Conservation (phyloP, 1,140 invertebrate species). For the Bombus picipes region DNA sequence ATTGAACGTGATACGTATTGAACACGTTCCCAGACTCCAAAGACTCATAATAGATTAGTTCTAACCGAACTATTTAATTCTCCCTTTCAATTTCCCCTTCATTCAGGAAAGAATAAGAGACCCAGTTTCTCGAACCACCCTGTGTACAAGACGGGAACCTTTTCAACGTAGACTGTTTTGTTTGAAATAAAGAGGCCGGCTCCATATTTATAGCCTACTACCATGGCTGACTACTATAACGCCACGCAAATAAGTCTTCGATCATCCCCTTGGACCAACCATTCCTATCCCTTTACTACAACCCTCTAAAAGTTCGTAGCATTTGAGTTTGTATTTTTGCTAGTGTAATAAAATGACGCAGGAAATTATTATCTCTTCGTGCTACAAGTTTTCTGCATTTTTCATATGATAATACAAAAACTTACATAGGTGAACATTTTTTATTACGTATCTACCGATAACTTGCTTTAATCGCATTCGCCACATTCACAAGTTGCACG, state of each 20-base stretch:
- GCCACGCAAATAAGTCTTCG: conserved; percentile 8
- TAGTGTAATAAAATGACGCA: too few species aligned
- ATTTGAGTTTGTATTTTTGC: too few species aligned
- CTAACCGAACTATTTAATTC: neutral
- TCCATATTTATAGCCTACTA: conserved; percentile 34
- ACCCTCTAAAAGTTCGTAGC: too few species aligned
- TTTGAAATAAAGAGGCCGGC: conserved; percentile 23
- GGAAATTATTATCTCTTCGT: too few species aligned
- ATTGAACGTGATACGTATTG: neutral
- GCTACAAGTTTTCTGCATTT: too few species aligned
- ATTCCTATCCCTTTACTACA: neutral
- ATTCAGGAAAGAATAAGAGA: conserved; percentile 3
- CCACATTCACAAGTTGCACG: too few species aligned
- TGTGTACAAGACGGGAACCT: neutral
- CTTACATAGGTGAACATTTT: too few species aligned
- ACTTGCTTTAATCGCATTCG: too few species aligned
- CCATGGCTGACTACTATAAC: neutral
- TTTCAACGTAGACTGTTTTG: conserved; percentile 15
- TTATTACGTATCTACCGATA: too few species aligned
- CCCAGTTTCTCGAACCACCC: conserved; percentile 17
- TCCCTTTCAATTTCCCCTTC: conserved; percentile 10
- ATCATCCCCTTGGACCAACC: neutral
- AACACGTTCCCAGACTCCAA: neutral
- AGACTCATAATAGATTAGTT: conserved; percentile 3
- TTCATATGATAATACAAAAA: too few species aligned